Conservation (phyloP, 1,140 invertebrate genomes). For the Trichogramma pretiosum region DNA sequence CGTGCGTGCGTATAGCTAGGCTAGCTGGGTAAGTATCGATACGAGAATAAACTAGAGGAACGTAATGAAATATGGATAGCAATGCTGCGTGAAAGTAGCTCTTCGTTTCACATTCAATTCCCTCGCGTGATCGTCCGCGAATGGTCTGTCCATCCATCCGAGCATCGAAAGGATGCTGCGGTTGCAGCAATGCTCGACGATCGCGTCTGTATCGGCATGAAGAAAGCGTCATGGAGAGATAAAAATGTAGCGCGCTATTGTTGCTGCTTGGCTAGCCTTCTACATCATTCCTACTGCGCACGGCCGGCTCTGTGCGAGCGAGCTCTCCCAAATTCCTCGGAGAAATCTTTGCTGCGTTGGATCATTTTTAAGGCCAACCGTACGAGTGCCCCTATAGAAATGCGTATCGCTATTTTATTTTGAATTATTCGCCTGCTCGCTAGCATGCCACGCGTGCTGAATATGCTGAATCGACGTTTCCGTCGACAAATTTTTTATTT, state of each 20-base stretch:
- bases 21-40: too few species aligned
- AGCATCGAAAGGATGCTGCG: neutral
- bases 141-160: neutral
- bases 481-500: too few species aligned
- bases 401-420: too few species aligned
- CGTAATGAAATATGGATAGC: conserved; percentile 11
- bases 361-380: too few species aligned
- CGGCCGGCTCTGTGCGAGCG: neutral
- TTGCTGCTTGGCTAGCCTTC: neutral
- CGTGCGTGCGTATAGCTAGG: too few species aligned
- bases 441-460: too few species aligned
- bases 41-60: too few species aligned
- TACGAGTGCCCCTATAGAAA: too few species aligned
- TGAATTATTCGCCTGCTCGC: too few species aligned
- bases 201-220: too few species aligned
- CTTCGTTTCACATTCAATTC: conserved; percentile 25
- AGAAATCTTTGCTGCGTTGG: conserved; percentile 36
- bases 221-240: conserved; percentile 2
- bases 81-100: conserved; percentile 1
- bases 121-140: conserved; percentile 17
- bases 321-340: conserved; percentile 31
- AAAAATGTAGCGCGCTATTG: conserved; percentile 1
- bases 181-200: too few species aligned
- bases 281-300: conserved; percentile 4
- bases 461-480: too few species aligned